Evolutionary conservation across 1,140 invertebrate species (phyloP).

Genomic region (Trissolcus basalis): DNA sequence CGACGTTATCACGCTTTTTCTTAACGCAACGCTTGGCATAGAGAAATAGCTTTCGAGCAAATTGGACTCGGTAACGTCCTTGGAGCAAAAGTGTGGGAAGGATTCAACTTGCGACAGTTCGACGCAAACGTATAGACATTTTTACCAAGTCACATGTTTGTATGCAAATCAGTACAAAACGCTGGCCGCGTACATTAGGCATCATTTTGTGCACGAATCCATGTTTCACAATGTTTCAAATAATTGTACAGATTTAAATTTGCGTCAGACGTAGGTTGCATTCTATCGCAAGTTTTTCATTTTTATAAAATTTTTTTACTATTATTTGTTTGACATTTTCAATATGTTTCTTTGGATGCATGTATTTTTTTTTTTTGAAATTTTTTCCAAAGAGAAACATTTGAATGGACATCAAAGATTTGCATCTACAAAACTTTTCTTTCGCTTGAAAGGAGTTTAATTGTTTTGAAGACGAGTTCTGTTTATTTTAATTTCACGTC

Average conservation of each 20-base stretch:
- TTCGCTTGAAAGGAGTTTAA: too few relatives aligned
- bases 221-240: conserved; percentile 18
- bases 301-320: too few relatives aligned
- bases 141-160: conserved; percentile 18
- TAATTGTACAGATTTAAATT: conserved; percentile 16
- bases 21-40: conserved; percentile 1
- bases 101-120: conserved; percentile 17
- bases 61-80: conserved; percentile 29
- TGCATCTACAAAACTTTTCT: too few relatives aligned
- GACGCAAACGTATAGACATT: conserved; percentile 6
- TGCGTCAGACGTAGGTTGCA: not conserved
- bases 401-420: too few relatives aligned
- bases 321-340: too few relatives aligned
- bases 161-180: conserved; percentile 35
- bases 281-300: too few relatives aligned
- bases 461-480: too few relatives aligned
- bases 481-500: too few relatives aligned
- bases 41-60: conserved; percentile 11
- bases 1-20: conserved; percentile 19
- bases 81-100: conserved; percentile 43
- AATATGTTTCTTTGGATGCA: too few relatives aligned
- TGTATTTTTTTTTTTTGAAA: too few relatives aligned
- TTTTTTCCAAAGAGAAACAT: too few relatives aligned
- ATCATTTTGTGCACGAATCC: conserved; percentile 21
- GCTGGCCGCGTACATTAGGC: conserved; percentile 11